phyloP scores from a whole-genome alignment of 2,797 vertebrate genomes.

The Aldrovandia affinis region DNA sequence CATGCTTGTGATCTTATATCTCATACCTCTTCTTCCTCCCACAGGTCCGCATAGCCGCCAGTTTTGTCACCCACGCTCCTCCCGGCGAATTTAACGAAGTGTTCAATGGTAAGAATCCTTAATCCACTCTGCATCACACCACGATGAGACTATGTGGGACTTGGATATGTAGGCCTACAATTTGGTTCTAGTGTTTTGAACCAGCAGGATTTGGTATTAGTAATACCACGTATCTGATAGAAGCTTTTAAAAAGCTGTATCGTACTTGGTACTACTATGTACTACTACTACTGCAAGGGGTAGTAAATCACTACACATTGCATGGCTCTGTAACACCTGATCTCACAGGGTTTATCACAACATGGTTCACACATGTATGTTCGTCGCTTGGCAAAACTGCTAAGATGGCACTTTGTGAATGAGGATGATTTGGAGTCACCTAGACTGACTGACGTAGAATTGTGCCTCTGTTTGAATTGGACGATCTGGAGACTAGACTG shows the following conservation, averaged over 20 bases:
- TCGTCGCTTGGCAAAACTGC: too few species aligned
- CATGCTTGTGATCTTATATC: slow-evolving; percentile 36
- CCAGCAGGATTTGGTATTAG: too few species aligned
- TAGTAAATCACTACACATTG: too few species aligned
- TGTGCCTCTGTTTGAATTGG: neutral
- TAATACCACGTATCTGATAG: too few species aligned
- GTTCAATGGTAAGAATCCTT: slow-evolving; percentile 85
- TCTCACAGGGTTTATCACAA: too few species aligned
- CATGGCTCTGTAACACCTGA: too few species aligned
- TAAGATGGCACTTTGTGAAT: too few species aligned
- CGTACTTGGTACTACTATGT: too few species aligned
- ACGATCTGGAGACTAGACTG: neutral
- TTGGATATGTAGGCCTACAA: neutral
- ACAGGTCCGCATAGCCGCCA: slow-evolving; percentile 90
- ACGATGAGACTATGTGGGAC: neutral
- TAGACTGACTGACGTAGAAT: neutral
- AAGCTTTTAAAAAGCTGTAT: too few species aligned
- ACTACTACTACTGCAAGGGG: too few species aligned
- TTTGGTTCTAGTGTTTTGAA: too few species aligned
- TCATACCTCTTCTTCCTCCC: slow-evolving; percentile 50
- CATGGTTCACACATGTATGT: too few species aligned
- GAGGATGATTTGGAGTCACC: neutral
- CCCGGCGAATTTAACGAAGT: slow-evolving; percentile 98
- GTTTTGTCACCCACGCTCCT: slow-evolving; percentile 92
- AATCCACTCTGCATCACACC: neutral